Percentiles rank a stretch among this genome's conserved stretches.
Evolutionary conservation across 2,113 vertebrate genomes (phyloP).

Genomic region (Gnathonemus echidnorhynchus): DNA sequence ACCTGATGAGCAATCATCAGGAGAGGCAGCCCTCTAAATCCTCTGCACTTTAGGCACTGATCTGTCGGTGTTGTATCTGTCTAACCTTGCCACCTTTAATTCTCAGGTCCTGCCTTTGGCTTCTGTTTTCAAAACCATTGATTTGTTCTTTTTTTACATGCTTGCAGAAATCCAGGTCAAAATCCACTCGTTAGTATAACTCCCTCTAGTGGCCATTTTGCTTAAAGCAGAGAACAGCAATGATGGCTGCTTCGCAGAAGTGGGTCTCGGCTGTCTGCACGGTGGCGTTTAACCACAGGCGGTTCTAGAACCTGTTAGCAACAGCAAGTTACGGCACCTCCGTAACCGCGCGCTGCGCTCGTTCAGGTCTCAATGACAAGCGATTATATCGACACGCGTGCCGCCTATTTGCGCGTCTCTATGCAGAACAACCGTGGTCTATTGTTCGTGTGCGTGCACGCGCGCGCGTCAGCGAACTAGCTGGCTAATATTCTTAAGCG

Average conservation of each 20-base stretch:
- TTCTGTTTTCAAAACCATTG: neutral
- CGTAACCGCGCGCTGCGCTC: no score
- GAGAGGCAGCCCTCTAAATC: neutral
- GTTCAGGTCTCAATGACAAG: neutral
- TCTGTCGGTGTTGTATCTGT: neutral
- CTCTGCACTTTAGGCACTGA: neutral
- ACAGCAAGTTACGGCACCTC: no score
- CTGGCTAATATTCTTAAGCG: neutral
- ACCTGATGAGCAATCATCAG: neutral
- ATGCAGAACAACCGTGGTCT: neutral
- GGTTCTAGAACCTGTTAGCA: neutral
- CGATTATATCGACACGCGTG: neutral
- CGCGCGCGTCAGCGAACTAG: neutral
- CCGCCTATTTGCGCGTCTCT: neutral
- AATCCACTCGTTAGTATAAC: neutral
- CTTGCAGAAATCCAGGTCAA: neutral
- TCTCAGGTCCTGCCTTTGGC: neutral
- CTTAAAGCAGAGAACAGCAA: neutral
- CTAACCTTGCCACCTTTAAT: no score
- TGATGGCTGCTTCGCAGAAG: neutral
- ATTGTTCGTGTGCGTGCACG: neutral
- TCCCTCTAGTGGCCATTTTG: constrained; percentile 15
- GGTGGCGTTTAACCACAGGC: neutral
- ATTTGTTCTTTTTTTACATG: neutral
- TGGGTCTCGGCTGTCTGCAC: neutral